Percentiles rank a stretch among this genome's conserved stretches.
Evolutionary conservation across 2,888 invertebrate species (phyloP).

Genomic region (Caenorhabditis wallacei): DNA sequence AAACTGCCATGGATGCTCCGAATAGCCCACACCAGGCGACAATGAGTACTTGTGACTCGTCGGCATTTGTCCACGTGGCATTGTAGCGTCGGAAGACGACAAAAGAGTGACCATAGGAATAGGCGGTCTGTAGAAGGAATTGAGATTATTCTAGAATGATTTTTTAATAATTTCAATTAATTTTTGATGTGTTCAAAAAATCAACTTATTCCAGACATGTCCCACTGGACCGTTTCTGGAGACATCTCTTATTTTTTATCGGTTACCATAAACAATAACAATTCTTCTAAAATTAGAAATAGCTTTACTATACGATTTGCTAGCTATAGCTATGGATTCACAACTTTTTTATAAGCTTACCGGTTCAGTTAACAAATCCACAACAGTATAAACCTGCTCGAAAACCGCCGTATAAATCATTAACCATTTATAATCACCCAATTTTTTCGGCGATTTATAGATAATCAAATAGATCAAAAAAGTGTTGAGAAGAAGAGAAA

Average conservation of each 20-base stretch:
- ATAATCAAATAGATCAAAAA: constrained; percentile 30
- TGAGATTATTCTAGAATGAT: neutral
- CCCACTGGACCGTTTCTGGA: neutral
- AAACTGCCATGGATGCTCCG: constrained; percentile 46
- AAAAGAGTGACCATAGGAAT: constrained; percentile 39
- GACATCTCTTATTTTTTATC: too few species aligned
- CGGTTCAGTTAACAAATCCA: constrained; percentile 45
- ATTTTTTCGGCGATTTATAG: constrained; percentile 39
- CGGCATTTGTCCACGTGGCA: constrained; percentile 19
- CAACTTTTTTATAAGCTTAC: constrained; percentile 5
- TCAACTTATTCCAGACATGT: neutral
- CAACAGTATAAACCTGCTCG: constrained; percentile 34
- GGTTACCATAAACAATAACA: constrained; percentile 4
- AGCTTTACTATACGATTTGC: neutral
- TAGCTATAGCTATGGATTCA: neutral
- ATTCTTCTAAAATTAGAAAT: neutral
- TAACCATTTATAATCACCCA: constrained; percentile 43
- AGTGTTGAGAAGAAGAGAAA: constrained; percentile 12
- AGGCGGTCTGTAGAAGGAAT: constrained; percentile 29
- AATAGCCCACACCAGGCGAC: constrained; percentile 37
- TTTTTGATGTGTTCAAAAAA: neutral
- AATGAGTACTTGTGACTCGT: constrained; percentile 19
- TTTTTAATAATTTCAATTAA: neutral
- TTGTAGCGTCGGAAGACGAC: constrained; percentile 41
- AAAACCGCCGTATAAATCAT: constrained; percentile 48